Base-by-base conservation (phyloP, 2,797 vertebrate species). In the Caiman crocodilus region DNA sequence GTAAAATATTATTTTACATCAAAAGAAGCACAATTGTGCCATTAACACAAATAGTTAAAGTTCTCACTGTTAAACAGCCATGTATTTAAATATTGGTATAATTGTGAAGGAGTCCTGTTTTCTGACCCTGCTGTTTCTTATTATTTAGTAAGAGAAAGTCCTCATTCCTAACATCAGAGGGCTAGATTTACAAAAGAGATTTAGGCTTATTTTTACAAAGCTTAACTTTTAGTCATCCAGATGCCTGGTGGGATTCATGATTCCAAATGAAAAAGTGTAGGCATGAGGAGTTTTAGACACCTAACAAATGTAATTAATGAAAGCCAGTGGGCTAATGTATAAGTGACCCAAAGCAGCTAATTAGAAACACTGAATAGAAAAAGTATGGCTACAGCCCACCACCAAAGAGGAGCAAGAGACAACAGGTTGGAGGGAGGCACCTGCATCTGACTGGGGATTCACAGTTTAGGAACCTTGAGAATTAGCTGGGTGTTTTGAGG, bases 21-120 rank as follows among this genome's bases (percentile, higher is more conserved):
- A 67, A 73, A 16, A 32, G 5, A 32, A 78, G 2, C 7, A 0
- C 5, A 1, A 20, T 76, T 84, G 1, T 1, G 2, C 6, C 4
- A 5, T 89, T 79, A 25, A 35, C 50, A 4, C 56, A 42, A 20
- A 23, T 83, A 77, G 1, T 56, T 75, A 18, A 8, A 58, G 78
- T 23, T 74, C 14, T 74, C 42, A 61, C 6, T 11, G 42, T 64
- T 82, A 42, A 79, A 23, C 82, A 13, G 9, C 15, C 3, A 13
- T 61, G 55, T 4, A 17, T 86, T 86, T 80, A 32, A 75, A 58
- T 42, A n/a, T 2, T 5, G 16, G 65, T 67, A 32, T 2, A 4
- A 3, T 55, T 3, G 0, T 3, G 35, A 73, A 42, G 23, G 13
- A 61, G 23, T 73, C 14, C 35, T 50, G 23, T 42, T 7, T 75